phyloP scores from a whole-genome alignment of 2,113 vertebrate species.

The Lagopus leucura region DNA sequence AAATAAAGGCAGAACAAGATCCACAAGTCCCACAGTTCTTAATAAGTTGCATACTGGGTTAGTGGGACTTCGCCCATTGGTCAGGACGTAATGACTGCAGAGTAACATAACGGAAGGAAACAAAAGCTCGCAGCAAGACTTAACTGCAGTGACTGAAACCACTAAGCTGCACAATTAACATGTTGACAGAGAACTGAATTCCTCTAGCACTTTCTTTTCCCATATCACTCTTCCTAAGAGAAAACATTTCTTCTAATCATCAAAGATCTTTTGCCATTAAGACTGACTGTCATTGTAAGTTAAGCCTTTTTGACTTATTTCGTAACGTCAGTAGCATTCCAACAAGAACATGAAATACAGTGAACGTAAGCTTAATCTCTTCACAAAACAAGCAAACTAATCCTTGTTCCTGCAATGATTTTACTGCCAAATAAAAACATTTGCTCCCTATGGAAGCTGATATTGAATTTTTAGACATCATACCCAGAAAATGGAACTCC shows the following conservation, averaged over 20 bases:
- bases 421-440: background rate
- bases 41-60: too few species aligned
- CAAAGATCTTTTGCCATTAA: slow-evolving; percentile 11
- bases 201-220: slow-evolving; percentile 32
- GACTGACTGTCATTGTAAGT: background rate
- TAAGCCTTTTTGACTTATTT: slow-evolving; percentile 4
- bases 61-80: background rate
- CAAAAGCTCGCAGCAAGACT: background rate
- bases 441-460: background rate
- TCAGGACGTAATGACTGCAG: background rate
- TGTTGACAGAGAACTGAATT: slow-evolving; percentile 18
- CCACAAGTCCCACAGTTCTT: background rate
- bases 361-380: background rate
- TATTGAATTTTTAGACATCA: background rate
- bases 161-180: background rate
- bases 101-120: background rate
- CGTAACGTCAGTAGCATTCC: background rate
- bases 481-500: background rate
- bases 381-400: background rate
- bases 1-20: background rate
- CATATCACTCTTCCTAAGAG: slow-evolving; percentile 15
- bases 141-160: background rate
- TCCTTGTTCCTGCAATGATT: background rate
- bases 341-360: background rate
- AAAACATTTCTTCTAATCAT: background rate